These are phyloP conservation scores for Dicycla oo DNA, from an alignment of 2,888 invertebrate species.

Conservation along the genomic window DNA sequence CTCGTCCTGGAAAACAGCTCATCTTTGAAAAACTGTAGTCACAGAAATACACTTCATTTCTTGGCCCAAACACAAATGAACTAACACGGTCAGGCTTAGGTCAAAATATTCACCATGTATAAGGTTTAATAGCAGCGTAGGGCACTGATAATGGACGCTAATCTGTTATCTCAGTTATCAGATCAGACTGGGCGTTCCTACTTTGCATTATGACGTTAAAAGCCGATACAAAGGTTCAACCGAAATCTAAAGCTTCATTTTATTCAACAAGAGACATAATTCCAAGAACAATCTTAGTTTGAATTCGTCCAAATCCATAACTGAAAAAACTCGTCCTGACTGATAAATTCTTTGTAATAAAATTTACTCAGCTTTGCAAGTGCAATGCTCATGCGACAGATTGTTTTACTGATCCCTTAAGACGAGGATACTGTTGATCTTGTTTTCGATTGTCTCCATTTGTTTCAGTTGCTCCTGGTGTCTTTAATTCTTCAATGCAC, in stretches of 20 bases:
- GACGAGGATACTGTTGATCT: neutral
- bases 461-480: too few relatives aligned
- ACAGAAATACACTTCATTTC: neutral
- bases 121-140: constrained; percentile 12
- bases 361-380: neutral
- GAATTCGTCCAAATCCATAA: neutral
- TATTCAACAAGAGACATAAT: neutral
- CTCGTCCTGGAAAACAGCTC: neutral
- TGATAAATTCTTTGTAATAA: neutral
- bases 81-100: neutral
- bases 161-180: constrained; percentile 46
- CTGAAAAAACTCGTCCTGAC: neutral
- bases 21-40: neutral
- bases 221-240: neutral
- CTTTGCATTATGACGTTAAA: constrained; percentile 31
- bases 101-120: constrained; percentile 29
- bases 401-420: too few relatives aligned
- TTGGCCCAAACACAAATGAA: neutral
- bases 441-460: too few relatives aligned
- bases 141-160: constrained; percentile 44
- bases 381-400: too few relatives aligned
- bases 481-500: too few relatives aligned
- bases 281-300: neutral
- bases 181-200: constrained; percentile 22
- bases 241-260: too few relatives aligned